Evolutionary conservation across 2,888 invertebrate genomes (phyloP), one percentile per base, ranked within the genome.

Genomic region (Sminthurides aquaticus): DNA sequence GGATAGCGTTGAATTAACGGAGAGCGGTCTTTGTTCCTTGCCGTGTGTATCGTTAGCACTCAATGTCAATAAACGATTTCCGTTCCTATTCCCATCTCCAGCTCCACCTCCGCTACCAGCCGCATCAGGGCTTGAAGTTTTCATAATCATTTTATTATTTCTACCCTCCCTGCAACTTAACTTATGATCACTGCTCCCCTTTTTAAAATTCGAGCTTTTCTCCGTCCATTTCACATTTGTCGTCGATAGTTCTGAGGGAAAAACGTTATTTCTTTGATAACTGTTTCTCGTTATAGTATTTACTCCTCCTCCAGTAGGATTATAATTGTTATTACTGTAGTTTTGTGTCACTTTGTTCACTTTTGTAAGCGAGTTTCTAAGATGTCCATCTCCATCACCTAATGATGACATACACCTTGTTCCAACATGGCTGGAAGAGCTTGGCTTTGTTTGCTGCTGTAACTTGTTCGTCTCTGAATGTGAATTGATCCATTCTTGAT

Each of bases 1-100:
- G 5, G 88, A 88, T 15, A 87, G 86, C 75, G 90, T 86, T 67
- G 90, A 90, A 77, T 87, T 88, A 79, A 88, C 84, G 1, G 88
- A 88, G 25, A 88, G 80, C 49, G 89, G 89, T 70, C 88, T 80
- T 18, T 84, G 82, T 18, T 49, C 49, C 59, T 58, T 59, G n/a
- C n/a, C n/a, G n/a, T n/a, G n/a, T n/a, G n/a, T n/a, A n/a, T n/a
- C n/a, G n/a, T n/a, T n/a, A 1, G 49, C 22, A 26, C 28, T 18
- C 28, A 3, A n/a, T 11, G 22, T 49, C 52, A 52, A 22, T 5
- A 20, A 20, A 8, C 52, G 52, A 20, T 52, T 52, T 8, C 20
- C 52, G 22, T 52, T 52, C 20, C 52, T 8, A 52, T 52, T 52
- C 18, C 52, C 52, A 18, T 20, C 52, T 15, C 52, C 52, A 52